Evolutionary conservation across 2,113 vertebrate species (phyloP).

Genomic region (Zapus hudsonius): DNA sequence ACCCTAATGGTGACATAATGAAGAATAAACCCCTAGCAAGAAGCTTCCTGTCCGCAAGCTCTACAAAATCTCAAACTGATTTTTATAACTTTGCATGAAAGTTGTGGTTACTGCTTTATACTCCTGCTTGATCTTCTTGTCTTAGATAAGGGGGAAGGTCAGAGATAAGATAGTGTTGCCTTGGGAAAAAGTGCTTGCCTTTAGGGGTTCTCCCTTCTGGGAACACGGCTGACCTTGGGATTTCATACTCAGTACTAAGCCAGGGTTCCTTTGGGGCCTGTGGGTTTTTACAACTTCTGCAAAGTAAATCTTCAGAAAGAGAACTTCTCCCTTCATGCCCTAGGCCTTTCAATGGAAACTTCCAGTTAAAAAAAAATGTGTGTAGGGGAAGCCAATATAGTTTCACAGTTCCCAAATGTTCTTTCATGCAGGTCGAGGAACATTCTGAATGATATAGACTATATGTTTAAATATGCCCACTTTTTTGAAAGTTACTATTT

Average conservation of each 20-base stretch:
- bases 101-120: neutral
- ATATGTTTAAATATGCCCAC: neutral
- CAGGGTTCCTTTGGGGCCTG: neutral
- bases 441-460: neutral
- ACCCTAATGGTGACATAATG: neutral
- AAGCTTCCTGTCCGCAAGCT: neutral
- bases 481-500: slow-evolving; percentile 21
- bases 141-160: slow-evolving; percentile 12
- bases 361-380: neutral
- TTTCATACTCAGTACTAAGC: neutral
- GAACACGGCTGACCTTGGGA: neutral
- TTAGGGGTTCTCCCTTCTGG: neutral
- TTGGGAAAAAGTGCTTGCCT: slow-evolving; percentile 11
- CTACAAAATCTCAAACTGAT: neutral
- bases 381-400: neutral
- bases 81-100: neutral
- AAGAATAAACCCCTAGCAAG: neutral
- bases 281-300: neutral
- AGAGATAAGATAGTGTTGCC: slow-evolving; percentile 51
- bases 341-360: neutral
- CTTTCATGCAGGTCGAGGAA: neutral
- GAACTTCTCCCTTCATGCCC: fast-evolving
- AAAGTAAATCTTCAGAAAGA: neutral
- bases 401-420: neutral
- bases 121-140: neutral